A percentile compares a stretch with the other conserved stretches of the same genome.
Conservation (phyloP, 2,797 vertebrate species). For the Cynopterus sphinx region DNA sequence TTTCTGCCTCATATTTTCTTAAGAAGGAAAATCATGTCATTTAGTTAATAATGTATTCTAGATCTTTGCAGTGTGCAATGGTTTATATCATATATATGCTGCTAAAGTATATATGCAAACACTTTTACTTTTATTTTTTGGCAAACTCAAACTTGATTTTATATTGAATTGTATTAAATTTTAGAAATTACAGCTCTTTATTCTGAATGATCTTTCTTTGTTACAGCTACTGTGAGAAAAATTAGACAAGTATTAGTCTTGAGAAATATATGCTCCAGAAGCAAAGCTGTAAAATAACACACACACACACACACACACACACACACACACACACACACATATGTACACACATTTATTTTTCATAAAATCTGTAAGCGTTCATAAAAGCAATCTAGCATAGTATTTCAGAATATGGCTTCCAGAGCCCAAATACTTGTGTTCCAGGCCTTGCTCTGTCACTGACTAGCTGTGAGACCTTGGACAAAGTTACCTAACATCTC, state of each 20-base stretch:
- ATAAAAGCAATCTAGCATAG: neutral
- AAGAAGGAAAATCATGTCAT: neutral
- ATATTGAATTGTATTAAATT: neutral
- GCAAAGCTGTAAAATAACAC: neutral
- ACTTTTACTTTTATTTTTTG: neutral
- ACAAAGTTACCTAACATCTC: neutral
- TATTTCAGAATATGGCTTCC: neutral
- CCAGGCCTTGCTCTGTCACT: neutral
- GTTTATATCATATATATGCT: neutral
- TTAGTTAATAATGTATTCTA: neutral
- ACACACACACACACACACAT: neutral
- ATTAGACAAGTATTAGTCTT: neutral
- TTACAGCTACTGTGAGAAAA: neutral
- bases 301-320: too few relatives aligned
- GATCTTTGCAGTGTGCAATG: neutral
- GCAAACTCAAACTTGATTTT: neutral
- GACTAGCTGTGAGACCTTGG: neutral
- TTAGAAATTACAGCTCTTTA: neutral
- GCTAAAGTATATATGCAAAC: neutral
- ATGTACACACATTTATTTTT: neutral
- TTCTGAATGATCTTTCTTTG: neutral
- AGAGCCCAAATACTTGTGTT: neutral
- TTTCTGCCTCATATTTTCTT: slow-evolving; percentile 34
- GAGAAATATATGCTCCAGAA: neutral
- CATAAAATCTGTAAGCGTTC: neutral